These are phyloP conservation scores for Heterochromis multidens DNA, from an alignment of 2,113 vertebrate species.

Conservation along the genomic window DNA sequence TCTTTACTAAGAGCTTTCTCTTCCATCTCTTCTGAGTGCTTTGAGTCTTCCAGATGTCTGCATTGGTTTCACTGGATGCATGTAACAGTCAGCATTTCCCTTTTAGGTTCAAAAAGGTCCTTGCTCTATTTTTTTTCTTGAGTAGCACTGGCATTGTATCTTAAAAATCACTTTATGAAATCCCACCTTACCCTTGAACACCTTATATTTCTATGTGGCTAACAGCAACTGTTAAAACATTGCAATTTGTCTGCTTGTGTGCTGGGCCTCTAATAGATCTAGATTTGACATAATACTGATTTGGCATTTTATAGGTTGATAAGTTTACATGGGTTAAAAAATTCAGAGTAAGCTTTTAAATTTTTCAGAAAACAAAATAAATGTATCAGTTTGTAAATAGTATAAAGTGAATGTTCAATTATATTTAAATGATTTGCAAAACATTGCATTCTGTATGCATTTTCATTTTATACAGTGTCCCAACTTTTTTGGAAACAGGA, in stretches of 20 bases:
- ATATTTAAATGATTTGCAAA: not conserved
- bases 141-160: not conserved
- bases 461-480: not conserved
- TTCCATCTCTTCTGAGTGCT: conserved; percentile 12
- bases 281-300: not conserved
- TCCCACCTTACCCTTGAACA: not conserved
- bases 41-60: not conserved
- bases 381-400: not conserved
- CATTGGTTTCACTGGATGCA: not conserved
- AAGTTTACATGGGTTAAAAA: not conserved
- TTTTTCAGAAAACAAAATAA: not conserved
- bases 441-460: not conserved
- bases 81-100: not conserved
- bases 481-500: not conserved
- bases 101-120: not conserved
- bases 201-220: not conserved
- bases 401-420: not conserved
- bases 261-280: too few species aligned
- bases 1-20: conserved; percentile 20
- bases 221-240: not conserved
- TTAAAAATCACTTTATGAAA: not conserved
- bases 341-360: not conserved
- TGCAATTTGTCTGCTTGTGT: too few species aligned
- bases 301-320: not conserved
- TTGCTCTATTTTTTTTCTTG: not conserved